Percentiles rank a stretch among this genome's conserved stretches.
Conservation (phyloP, 2,797 vertebrate species). For the Coranthus polyacanthus region DNA sequence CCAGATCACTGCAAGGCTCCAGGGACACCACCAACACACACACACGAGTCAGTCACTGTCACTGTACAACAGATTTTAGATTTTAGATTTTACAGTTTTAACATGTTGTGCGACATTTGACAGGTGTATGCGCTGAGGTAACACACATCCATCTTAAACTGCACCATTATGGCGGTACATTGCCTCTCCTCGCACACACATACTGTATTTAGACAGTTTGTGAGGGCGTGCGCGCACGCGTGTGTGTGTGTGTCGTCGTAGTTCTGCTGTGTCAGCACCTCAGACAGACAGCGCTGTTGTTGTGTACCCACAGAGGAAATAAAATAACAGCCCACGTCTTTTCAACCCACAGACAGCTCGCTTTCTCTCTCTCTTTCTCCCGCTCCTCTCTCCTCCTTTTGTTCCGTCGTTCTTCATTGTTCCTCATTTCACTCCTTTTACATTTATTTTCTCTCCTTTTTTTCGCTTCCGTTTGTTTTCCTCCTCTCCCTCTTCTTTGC, state of each 20-base stretch:
- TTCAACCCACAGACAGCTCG: slow-evolving; percentile 69
- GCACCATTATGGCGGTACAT: neutral
- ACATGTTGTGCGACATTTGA: neutral
- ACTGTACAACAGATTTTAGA: slow-evolving; percentile 26
- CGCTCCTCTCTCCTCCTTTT: slow-evolving; percentile 35
- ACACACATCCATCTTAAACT: slow-evolving; percentile 17
- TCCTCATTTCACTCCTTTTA: slow-evolving; percentile 48
- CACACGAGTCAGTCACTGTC: slow-evolving; percentile 23
- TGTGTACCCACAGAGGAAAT: slow-evolving; percentile 83
- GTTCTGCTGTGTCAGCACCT: slow-evolving; percentile 81
- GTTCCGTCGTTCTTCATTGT: slow-evolving; percentile 47
- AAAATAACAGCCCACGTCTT: slow-evolving; percentile 81
- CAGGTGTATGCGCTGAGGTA: neutral
- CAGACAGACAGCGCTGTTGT: slow-evolving; percentile 77
- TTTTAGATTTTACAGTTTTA: neutral
- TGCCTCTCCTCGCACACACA: neutral
- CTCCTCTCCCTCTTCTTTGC: neutral
- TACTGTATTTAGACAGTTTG: neutral
- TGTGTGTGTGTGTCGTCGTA: slow-evolving; percentile 46
- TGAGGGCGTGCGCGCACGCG: slow-evolving; percentile 40
- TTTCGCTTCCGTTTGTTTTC: too few relatives aligned
- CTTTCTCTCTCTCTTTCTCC: slow-evolving; percentile 7
- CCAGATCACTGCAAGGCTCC: slow-evolving; percentile 73
- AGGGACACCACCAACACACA: slow-evolving; percentile 42
- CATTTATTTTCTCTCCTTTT: slow-evolving; percentile 24